Conservation (phyloP, 2,888 invertebrate species). For the Ryuthela nishihirai region DNA sequence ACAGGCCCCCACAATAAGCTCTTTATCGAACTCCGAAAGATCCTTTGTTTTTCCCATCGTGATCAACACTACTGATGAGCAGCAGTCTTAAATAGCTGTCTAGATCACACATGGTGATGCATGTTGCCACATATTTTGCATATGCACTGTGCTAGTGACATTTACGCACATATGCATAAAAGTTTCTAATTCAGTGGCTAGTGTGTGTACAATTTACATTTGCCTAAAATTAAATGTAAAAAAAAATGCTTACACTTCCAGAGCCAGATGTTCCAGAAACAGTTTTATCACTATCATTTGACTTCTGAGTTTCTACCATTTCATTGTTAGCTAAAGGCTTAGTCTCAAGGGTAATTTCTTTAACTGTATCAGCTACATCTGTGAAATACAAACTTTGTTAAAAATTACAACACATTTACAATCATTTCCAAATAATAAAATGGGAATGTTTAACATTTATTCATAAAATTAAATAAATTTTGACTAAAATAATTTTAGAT, state of each 20-base stretch:
- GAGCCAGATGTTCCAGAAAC: constrained; percentile 50
- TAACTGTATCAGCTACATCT: constrained; percentile 44
- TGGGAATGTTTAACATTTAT: not conserved
- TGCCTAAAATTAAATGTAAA: not conserved
- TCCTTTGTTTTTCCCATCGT: no score
- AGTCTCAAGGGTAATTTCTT: constrained; percentile 57
- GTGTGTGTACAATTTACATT: not conserved
- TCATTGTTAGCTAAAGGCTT: constrained; percentile 49
- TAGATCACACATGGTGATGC: no score
- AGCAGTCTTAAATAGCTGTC: no score
- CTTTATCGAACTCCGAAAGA: no score
- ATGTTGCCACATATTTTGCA: no score
- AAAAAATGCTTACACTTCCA: constrained; percentile 48
- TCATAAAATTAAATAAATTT: not conserved
- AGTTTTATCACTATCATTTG: constrained; percentile 61
- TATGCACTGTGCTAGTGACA: no score
- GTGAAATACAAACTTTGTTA: not conserved
- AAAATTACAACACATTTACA: not conserved
- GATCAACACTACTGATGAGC: no score
- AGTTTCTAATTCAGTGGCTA: no score
- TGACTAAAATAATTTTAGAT: not conserved
- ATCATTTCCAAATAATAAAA: not conserved
- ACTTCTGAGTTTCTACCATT: constrained; percentile 54
- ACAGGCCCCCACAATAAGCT: no score
- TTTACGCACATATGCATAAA: no score